Base-by-base conservation (phyloP, 2,113 vertebrate species). In the Myotis davidii region DNA sequence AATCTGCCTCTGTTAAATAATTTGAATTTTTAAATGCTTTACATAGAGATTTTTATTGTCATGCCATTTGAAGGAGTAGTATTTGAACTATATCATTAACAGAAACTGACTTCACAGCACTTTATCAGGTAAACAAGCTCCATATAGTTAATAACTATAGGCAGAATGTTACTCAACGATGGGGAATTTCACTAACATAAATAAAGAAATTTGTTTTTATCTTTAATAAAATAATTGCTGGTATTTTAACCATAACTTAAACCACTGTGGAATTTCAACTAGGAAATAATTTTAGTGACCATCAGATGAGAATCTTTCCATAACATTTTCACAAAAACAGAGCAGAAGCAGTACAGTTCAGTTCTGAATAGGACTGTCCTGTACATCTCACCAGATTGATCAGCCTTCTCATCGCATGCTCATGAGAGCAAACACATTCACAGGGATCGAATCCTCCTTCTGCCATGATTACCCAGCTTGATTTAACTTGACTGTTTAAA, bases 401-500 rank as follows among this genome's bases (percentile, higher is more conserved):
- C 96, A 99, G 98, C 85, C 99, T 99, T 97, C 99, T 99, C 99
- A 99, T 99, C 6, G 99, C 99, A 94, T 99, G 98, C 97, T 99
- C 99, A 94, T 99, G 99, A 0, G 99, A 99, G 98, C 99, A 99
- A 98, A 99, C 98, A 97, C 99, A 99, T 98, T 99, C 99, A 95
- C 99, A 99, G 45, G 99, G 99, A 98, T 99, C 99, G 96, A 99
- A 99, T 95, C 99, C 99, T 95, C 99, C 99, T 98, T 99, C 99
- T 72, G 99, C 99, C 99, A 99, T 99, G 98, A 97, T 97, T 98
- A 95, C 93, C 79, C 95, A 94, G 96, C 90, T 95, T 97, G 98
- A 97, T 95, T 82, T 89, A 97, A 97, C 91, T 95, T 96, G 37
- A 91, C 72, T 93, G 92, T 83, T 96, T 97, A 98, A 96, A 98